Conservation (phyloP, 2,797 vertebrate genomes). For the Xenentodon cancila region DNA sequence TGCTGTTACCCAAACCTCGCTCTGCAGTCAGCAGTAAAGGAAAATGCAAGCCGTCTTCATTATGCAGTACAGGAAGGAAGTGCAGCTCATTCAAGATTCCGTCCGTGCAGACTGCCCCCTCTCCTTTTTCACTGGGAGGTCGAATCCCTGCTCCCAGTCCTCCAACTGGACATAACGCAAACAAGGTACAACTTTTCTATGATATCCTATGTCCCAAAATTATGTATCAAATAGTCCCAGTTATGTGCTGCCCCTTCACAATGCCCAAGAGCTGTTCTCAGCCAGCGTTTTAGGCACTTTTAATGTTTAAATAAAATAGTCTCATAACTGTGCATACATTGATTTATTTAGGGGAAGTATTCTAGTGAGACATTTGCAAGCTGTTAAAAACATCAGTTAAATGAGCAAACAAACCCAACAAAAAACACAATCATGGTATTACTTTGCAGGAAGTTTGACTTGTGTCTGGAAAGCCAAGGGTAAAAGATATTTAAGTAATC, state of each 20-base stretch:
- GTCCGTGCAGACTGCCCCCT: slow-evolving; percentile 22
- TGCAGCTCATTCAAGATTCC: slow-evolving; percentile 23
- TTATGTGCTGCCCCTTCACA: background rate
- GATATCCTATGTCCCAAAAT: background rate
- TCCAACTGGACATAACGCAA: slow-evolving; percentile 9
- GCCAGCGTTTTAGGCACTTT: too few relatives aligned
- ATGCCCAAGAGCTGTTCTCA: background rate
- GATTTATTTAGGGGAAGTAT: too few relatives aligned
- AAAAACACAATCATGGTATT: background rate
- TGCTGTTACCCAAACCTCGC: slow-evolving; percentile 63
- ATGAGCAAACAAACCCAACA: too few relatives aligned
- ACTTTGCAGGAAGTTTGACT: background rate
- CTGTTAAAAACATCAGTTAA: too few relatives aligned
- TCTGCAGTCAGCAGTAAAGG: slow-evolving; percentile 51
- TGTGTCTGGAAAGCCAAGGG: rapidly evolving
- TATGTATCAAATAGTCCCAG: slow-evolving; percentile 2
- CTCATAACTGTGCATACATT: too few relatives aligned
- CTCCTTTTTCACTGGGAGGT: slow-evolving; percentile 25
- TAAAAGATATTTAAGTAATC: background rate
- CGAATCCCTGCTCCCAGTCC: slow-evolving; percentile 18
- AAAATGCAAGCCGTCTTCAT: slow-evolving; percentile 43
- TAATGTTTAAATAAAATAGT: too few relatives aligned
- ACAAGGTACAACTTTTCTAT: slow-evolving; percentile 54
- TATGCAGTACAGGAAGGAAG: slow-evolving; percentile 48
- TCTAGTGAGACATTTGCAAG: too few relatives aligned